Base-by-base conservation (phyloP, 2,113 vertebrate genomes). In the Calidris pygmaea region DNA sequence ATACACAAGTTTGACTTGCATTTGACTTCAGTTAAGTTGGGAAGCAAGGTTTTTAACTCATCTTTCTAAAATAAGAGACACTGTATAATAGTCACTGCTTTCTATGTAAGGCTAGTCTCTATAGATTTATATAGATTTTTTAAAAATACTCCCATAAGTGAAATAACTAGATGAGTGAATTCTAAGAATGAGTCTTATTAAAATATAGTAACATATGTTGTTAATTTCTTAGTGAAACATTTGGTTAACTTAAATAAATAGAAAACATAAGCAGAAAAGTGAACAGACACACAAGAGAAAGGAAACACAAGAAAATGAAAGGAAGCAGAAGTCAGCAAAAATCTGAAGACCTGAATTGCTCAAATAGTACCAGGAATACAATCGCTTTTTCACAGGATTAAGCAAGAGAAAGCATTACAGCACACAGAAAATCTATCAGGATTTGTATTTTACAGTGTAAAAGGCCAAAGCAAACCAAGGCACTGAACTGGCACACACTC, bases 201-300 rank as follows among this genome's bases (percentile, higher is more conserved):
- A 94, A 48, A 65, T 67, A 23, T 1, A 52, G 53, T 27, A 94
- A 66, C 95, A 93, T 87, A 88, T 95, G 93, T 63, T 81, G 75
- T 68, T 62, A 53, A 81, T 90, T 78, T 60, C 67, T 74, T 47
- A 91, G 70, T 21, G 39, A 93, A 88, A 81, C 77, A 91, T 85
- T 95, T 91, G 83, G 45, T 80, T 86, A 74, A 81, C 56, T 39
- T 53, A 90, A 84, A 91, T 72, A 85, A 89, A 82, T 63, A 83
- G 80, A 81, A 70, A 85, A 68, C 67, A 89, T 58, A 77, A 41
- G 68, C 75, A 94, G 91, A 71, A 72, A 72, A 86, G 39, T 24
- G 45, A 95, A 43, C 78, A 96, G 80, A 47, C 12, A 39, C 11
- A 3, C 9, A 72, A 91, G 27, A 37, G 18, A 78, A 72, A 91